Conservation (phyloP, 2,113 vertebrate species). For the Noctilio leporinus region DNA sequence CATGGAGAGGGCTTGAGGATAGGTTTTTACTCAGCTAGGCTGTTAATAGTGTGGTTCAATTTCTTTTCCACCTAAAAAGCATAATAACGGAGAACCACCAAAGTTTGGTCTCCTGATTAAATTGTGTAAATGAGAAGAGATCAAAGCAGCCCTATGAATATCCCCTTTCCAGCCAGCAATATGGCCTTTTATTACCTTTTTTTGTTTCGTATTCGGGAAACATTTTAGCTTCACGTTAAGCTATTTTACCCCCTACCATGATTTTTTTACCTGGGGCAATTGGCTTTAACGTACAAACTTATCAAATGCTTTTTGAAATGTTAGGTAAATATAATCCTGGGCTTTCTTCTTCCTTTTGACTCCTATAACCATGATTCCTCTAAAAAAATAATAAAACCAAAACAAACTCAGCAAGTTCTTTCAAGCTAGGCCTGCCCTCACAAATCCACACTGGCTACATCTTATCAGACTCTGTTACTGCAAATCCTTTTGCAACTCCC, state of each 20-base stretch:
- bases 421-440: constrained; percentile 53
- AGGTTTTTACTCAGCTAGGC: background rate
- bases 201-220: background rate
- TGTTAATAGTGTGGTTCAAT: background rate
- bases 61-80: background rate
- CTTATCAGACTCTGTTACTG: constrained; percentile 66
- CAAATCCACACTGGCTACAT: constrained; percentile 48
- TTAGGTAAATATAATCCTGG: constrained; percentile 35
- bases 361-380: constrained; percentile 56
- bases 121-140: background rate
- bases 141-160: background rate
- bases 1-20: background rate
- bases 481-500: constrained; percentile 54
- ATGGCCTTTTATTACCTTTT: background rate
- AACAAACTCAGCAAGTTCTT: constrained; percentile 63
- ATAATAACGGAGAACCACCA: background rate
- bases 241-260: background rate
- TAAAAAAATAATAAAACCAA: constrained; percentile 34
- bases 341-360: background rate
- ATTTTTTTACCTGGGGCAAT: background rate
- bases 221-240: background rate
- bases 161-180: background rate
- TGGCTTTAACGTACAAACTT: background rate
- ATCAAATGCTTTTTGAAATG: constrained; percentile 53
- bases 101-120: background rate